These are phyloP conservation scores for Oreochromis niloticus DNA, from an alignment of 2,113 vertebrate genomes.

Conservation along the genomic window DNA sequence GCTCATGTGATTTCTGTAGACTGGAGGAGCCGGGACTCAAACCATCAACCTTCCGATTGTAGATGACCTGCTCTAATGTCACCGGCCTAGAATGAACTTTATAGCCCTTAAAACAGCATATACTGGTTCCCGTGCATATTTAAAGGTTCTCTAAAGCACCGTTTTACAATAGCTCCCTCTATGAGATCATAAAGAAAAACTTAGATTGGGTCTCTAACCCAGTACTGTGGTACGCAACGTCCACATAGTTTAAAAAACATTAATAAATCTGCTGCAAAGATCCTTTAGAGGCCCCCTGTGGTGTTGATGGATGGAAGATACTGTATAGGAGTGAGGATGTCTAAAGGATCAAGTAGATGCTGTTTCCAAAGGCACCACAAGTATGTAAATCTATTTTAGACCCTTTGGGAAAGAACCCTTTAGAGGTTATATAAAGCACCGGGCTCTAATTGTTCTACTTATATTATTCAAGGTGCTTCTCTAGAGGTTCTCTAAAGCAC, in stretches of 20 bases:
- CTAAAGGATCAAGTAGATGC: background rate
- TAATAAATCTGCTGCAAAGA: background rate
- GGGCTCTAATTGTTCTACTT: background rate
- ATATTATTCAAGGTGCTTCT: background rate
- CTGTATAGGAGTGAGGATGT: background rate
- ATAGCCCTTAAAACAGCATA: background rate
- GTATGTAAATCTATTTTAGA: background rate
- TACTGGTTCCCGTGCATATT: background rate
- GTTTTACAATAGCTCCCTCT: background rate
- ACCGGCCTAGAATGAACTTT: background rate
- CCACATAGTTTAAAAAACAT: background rate
- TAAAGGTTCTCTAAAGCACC: background rate
- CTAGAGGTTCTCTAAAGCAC: background rate
- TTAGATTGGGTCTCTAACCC: background rate
- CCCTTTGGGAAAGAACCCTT: background rate
- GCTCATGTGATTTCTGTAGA: background rate
- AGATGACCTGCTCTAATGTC: background rate
- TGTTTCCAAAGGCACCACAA: background rate
- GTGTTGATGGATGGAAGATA: background rate
- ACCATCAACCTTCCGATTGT: background rate
- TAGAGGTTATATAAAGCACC: background rate
- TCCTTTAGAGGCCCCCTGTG: background rate
- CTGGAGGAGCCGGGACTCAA: background rate
- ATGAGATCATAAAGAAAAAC: background rate
- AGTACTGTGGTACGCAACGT: background rate